Conservation (phyloP, 2,888 invertebrate genomes). For the Pammene aurita region DNA sequence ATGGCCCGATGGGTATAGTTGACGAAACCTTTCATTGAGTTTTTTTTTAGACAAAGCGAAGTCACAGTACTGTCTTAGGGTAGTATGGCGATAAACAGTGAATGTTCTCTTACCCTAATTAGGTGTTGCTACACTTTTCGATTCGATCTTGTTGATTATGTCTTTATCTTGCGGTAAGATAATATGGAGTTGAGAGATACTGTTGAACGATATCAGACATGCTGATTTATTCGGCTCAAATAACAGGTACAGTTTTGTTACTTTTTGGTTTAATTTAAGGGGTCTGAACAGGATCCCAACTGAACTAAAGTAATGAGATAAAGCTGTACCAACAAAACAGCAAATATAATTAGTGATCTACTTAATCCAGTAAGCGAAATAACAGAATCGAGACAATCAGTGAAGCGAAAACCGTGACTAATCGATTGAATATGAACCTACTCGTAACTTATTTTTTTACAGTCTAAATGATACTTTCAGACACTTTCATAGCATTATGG, state of each 20-base stretch:
- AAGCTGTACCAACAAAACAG: too few relatives aligned
- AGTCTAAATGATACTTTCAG: neutral
- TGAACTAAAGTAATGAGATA: too few relatives aligned
- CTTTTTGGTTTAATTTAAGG: too few relatives aligned
- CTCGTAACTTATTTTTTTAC: neutral
- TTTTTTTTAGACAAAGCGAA: too few relatives aligned
- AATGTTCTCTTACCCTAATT: conserved; percentile 30
- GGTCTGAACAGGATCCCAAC: too few relatives aligned
- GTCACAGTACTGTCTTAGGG: neutral
- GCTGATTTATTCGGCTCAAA: too few relatives aligned
- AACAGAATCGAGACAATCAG: conserved; percentile 1
- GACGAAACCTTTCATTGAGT: too few relatives aligned
- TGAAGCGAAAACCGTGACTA: conserved; percentile 12
- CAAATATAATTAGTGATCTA: too few relatives aligned
- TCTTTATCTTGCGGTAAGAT: neutral
- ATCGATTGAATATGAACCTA: neutral
- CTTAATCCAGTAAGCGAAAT: neutral
- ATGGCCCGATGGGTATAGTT: too few relatives aligned
- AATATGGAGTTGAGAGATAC: neutral
- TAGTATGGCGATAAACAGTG: conserved; percentile 5
- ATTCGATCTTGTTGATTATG: conserved; percentile 5
- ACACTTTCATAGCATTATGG: neutral
- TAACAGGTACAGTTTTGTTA: too few relatives aligned
- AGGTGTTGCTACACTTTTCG: conserved; percentile 22
- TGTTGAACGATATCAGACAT: neutral